A percentile compares a stretch with the other conserved stretches of the same genome.
Conservation (phyloP, 2,888 invertebrate genomes). For the Leptinotarsa juncta region DNA sequence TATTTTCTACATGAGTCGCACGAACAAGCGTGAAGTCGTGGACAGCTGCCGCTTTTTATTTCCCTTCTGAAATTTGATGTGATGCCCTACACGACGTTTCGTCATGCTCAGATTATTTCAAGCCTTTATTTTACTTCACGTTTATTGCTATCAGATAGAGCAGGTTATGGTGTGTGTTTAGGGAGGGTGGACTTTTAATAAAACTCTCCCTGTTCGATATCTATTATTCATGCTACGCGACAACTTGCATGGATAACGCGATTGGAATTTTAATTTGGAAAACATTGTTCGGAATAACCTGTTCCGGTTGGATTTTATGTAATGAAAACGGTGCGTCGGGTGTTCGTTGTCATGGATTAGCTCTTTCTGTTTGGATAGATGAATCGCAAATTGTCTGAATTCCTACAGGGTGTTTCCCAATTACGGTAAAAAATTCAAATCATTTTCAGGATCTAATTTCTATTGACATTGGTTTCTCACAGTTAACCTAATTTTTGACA, state of each 20-base stretch:
- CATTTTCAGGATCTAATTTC: too few species aligned
- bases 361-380: neutral
- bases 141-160: slow-evolving; percentile 37
- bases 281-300: slow-evolving; percentile 54
- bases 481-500: too few species aligned
- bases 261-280: slow-evolving; percentile 59
- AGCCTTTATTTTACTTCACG: slow-evolving; percentile 39
- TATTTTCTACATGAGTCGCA: slow-evolving; percentile 51
- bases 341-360: slow-evolving; percentile 6
- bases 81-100: slow-evolving; percentile 34
- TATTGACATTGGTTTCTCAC: too few species aligned
- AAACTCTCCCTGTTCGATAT: slow-evolving; percentile 46
- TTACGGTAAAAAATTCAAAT: too few species aligned
- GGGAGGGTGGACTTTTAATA: slow-evolving; percentile 55
- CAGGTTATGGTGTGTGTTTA: slow-evolving; percentile 44
- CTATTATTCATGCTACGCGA: slow-evolving; percentile 53
- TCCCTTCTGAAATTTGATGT: slow-evolving; percentile 46
- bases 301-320: slow-evolving; percentile 40
- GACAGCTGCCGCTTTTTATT: slow-evolving; percentile 50
- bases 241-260: slow-evolving; percentile 55
- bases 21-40: slow-evolving; percentile 49
- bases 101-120: slow-evolving; percentile 42
- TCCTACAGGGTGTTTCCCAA: neutral
- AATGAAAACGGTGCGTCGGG: slow-evolving; percentile 4
- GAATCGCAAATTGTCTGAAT: neutral